Percentiles rank a stretch among this genome's conserved stretches.
Evolutionary conservation across 2,888 invertebrate genomes (phyloP).

Genomic region (Sepiola atlantica): DNA sequence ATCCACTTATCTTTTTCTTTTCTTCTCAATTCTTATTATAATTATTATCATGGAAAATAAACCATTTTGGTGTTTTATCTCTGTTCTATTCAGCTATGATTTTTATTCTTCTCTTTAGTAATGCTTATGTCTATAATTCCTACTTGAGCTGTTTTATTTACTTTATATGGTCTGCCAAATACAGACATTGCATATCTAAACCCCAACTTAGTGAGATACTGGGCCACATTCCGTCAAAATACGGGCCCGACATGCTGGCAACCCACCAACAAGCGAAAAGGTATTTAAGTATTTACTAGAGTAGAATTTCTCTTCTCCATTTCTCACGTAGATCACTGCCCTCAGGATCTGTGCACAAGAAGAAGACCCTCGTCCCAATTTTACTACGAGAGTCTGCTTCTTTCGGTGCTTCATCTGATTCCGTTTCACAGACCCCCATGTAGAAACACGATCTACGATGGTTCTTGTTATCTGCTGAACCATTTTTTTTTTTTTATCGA

Average conservation of each 20-base stretch:
- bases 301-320: conserved; percentile 23
- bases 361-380: background rate
- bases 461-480: background rate
- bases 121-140: background rate
- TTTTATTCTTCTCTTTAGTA: background rate
- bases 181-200: conserved; percentile 39
- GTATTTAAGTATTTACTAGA: conserved; percentile 21
- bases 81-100: background rate
- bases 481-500: background rate
- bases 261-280: background rate
- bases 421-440: background rate
- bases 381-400: background rate
- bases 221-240: conserved; percentile 38
- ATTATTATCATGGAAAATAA: background rate
- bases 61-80: background rate
- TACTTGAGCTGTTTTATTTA: conserved; percentile 36
- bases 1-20: background rate
- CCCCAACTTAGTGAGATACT: conserved; percentile 38
- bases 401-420: background rate
- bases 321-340: conserved; percentile 32
- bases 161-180: conserved; percentile 44
- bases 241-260: background rate
- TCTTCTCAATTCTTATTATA: background rate
- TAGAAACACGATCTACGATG: background rate
- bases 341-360: background rate